Percentiles rank a stretch among this genome's conserved stretches.
Conservation (phyloP, 2,888 invertebrate species). For the Amblyteles armatorius region DNA sequence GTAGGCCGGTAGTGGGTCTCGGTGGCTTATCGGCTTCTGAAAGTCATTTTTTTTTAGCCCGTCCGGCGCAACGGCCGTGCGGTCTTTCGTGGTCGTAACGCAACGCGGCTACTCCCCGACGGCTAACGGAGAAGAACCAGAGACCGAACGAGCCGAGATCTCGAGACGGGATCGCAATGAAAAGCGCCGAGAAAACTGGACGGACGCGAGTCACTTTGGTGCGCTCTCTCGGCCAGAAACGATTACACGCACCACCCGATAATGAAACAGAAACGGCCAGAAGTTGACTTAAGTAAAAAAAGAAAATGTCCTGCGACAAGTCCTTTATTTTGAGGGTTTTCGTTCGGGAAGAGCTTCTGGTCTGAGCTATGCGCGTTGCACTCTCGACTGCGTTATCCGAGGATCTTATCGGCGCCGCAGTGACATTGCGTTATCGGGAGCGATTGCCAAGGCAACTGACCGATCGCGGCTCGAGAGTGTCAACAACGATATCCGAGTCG, state of each 20-base stretch:
- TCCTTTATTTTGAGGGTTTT: too few relatives aligned
- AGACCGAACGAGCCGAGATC: slow-evolving; percentile 35
- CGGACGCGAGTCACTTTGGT: neutral
- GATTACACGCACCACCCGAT: too few relatives aligned
- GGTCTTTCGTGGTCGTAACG: too few relatives aligned
- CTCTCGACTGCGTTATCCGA: slow-evolving; percentile 47
- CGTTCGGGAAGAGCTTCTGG: slow-evolving; percentile 12
- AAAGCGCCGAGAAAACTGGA: slow-evolving; percentile 15
- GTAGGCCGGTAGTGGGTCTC: slow-evolving; percentile 39
- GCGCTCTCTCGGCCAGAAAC: too few relatives aligned
- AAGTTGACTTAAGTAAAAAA: too few relatives aligned
- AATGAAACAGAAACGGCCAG: too few relatives aligned
- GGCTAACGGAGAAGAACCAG: slow-evolving; percentile 18
- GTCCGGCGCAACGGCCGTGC: too few relatives aligned
- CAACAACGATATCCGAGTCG: slow-evolving; percentile 27
- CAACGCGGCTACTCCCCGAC: too few relatives aligned
- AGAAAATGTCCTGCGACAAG: too few relatives aligned
- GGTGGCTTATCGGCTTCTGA: slow-evolving; percentile 47
- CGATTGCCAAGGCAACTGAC: slow-evolving; percentile 56
- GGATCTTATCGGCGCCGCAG: slow-evolving; percentile 69
- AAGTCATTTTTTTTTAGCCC: slow-evolving; percentile 36
- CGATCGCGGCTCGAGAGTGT: slow-evolving; percentile 4
- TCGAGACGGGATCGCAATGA: slow-evolving; percentile 31
- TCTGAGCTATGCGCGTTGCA: slow-evolving; percentile 21
- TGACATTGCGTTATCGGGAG: slow-evolving; percentile 71